These are phyloP conservation scores for Carettochelys insculpta DNA, from an alignment of 2,113 vertebrate species.

Conservation along the genomic window DNA sequence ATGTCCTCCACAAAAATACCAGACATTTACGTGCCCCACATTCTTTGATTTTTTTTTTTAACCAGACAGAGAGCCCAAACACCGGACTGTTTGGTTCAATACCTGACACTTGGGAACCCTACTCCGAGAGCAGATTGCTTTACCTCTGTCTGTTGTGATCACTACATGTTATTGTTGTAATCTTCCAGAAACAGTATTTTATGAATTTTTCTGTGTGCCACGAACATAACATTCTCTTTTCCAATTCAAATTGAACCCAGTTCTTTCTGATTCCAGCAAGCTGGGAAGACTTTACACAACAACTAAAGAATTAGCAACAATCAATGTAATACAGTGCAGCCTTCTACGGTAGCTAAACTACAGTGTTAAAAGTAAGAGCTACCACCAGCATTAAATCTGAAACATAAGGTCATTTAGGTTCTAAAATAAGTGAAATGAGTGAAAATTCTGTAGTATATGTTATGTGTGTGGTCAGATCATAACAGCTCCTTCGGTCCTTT, in stretches of 20 bases:
- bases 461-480: neutral
- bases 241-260: neutral
- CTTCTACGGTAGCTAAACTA: neutral
- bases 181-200: neutral
- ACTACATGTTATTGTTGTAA: neutral
- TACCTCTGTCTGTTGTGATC: neutral
- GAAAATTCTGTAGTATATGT: neutral
- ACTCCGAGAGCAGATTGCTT: neutral
- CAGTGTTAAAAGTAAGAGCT: neutral
- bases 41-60: too few relatives aligned
- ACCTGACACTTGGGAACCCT: too few relatives aligned
- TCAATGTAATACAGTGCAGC: neutral
- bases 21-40: too few relatives aligned
- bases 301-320: neutral
- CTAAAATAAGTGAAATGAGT: too few relatives aligned
- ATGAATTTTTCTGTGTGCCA: too few relatives aligned
- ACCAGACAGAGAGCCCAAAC: too few relatives aligned
- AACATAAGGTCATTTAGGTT: too few relatives aligned
- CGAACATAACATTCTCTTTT: neutral
- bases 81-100: too few relatives aligned
- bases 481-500: neutral
- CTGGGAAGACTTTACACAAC: neutral
- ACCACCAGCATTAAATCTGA: neutral
- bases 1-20: too few relatives aligned
- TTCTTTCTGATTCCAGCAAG: conserved; percentile 7